These are phyloP conservation scores for Hydropsyche tenuis DNA, from an alignment of 1,140 invertebrate genomes.

Conservation along the genomic window DNA sequence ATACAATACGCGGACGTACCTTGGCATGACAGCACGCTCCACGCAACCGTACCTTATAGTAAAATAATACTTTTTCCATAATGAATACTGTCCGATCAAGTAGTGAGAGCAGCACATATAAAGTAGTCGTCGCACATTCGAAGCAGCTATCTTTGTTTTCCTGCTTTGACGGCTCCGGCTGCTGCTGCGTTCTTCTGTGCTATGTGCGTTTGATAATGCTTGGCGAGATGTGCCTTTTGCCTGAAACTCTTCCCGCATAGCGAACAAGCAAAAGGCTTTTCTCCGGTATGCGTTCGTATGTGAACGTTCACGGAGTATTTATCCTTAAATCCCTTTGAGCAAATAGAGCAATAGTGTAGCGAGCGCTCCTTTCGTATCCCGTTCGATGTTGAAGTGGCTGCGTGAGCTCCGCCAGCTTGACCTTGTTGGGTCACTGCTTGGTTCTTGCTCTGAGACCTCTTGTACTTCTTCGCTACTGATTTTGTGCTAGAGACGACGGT, in stretches of 20 bases:
- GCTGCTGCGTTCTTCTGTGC: slow-evolving; percentile 72
- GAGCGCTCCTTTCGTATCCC: slow-evolving; percentile 80
- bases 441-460: slow-evolving; percentile 52
- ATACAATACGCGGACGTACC: no score
- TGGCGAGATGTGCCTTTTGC: slow-evolving; percentile 96
- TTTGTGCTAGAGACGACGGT: slow-evolving; percentile 63
- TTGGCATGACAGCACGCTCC: no score
- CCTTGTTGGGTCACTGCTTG: slow-evolving; percentile 50
- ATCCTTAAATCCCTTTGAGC: slow-evolving; percentile 92
- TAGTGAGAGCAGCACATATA: no score
- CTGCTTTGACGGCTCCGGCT: slow-evolving; percentile 59
- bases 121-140: no score
- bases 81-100: slow-evolving; percentile 4
- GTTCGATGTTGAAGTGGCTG: slow-evolving; percentile 64
- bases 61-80: slow-evolving; percentile 18
- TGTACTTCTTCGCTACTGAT: slow-evolving; percentile 62
- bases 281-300: slow-evolving; percentile 88
- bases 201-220: slow-evolving; percentile 96
- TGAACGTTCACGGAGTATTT: slow-evolving; percentile 94
- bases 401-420: slow-evolving; percentile 55
- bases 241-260: slow-evolving; percentile 90
- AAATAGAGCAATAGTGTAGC: slow-evolving; percentile 89
- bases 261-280: slow-evolving; percentile 89
- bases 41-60: no score
- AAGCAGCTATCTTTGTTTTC: slow-evolving; percentile 60